These are phyloP conservation scores for Ariolimax columbianus DNA, from an alignment of 2,888 invertebrate genomes.

Conservation along the genomic window DNA sequence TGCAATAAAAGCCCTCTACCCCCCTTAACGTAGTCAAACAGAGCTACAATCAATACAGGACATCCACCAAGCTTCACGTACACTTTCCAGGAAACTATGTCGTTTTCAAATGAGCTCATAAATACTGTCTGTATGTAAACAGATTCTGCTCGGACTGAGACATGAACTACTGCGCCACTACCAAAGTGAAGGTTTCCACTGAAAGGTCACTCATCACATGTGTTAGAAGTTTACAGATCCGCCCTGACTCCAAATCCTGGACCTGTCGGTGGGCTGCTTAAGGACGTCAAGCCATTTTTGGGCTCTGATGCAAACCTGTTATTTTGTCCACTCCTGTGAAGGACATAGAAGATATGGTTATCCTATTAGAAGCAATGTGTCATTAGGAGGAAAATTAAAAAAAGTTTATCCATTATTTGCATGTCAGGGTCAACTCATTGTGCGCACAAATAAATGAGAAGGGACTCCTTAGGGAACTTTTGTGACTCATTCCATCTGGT, in stretches of 20 bases:
- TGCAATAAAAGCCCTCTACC: neutral
- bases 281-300: constrained; percentile 89
- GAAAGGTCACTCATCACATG: neutral
- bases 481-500: no score
- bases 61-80: neutral
- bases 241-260: constrained; percentile 92
- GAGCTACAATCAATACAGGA: neutral
- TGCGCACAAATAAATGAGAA: no score
- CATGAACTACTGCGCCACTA: no score
- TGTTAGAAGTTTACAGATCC: constrained; percentile 82
- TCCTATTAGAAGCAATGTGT: neutral
- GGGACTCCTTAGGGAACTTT: no score
- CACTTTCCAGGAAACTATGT: neutral
- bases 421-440: no score
- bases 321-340: constrained; percentile 84
- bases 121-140: neutral
- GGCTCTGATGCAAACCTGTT: constrained; percentile 94
- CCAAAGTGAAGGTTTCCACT: no score
- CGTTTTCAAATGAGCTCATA: neutral
- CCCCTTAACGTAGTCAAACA: neutral
- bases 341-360: neutral
- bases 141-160: neutral
- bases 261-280: constrained; percentile 91
- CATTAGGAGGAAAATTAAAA: no score
- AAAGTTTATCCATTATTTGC: no score